These are phyloP conservation scores for Bilobella aurantiaca DNA, from an alignment of 1,140 invertebrate genomes.

Conservation along the genomic window DNA sequence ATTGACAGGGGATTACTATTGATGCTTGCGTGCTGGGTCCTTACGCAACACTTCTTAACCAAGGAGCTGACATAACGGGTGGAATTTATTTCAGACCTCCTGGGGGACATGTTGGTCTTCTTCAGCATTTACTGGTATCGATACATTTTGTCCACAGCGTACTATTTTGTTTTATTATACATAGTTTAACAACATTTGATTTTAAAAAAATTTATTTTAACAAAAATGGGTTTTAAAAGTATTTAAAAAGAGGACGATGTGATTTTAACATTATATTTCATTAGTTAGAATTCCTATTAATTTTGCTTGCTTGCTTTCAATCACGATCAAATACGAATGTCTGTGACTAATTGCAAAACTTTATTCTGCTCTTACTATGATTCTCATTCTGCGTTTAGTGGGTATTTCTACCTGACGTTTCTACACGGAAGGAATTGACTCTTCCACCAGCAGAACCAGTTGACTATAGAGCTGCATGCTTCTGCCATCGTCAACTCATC, in stretches of 20 bases:
- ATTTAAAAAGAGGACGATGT: too few relatives aligned
- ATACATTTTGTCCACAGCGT: too few relatives aligned
- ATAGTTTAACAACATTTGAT: too few relatives aligned
- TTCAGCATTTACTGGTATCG: conserved; percentile 82
- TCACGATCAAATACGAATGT: too few relatives aligned
- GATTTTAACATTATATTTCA: too few relatives aligned
- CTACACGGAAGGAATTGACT: conserved; percentile 67
- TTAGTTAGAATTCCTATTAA: too few relatives aligned
- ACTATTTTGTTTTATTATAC: too few relatives aligned
- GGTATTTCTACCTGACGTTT: conserved; percentile 81
- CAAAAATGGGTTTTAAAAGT: too few relatives aligned
- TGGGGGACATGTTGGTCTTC: conserved; percentile 56
- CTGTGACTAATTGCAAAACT: conserved; percentile 15
- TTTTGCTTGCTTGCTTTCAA: too few relatives aligned
- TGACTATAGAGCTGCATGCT: conserved; percentile 92
- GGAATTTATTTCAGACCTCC: conserved; percentile 77
- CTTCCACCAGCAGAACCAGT: conserved; percentile 81
- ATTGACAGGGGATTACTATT: conserved; percentile 64
- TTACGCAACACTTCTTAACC: conserved; percentile 79
- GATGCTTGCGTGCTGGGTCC: conserved; percentile 89
- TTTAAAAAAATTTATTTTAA: too few relatives aligned
- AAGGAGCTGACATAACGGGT: conserved; percentile 90
- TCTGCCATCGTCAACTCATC: conserved; percentile 92
- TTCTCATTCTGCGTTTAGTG: conserved; percentile 50
- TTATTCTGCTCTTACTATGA: not conserved